Evolutionary conservation across 1,140 invertebrate species (phyloP), one percentile per base, ranked within the genome.

Genomic region (Tenebrio molitor): DNA sequence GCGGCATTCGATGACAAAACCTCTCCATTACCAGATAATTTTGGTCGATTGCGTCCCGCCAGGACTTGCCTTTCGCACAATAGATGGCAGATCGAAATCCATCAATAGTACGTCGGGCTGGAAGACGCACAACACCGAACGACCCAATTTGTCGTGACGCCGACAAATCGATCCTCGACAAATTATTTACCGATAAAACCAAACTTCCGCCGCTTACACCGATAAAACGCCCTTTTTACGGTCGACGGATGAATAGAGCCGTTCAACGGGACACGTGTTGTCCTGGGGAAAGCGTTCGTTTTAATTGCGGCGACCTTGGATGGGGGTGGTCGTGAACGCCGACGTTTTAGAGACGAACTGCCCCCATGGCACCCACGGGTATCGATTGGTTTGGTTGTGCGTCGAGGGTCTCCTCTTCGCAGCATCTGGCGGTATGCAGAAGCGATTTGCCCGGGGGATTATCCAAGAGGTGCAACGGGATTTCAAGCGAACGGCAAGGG

Each of bases 311-410:
- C n/a, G 29, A 58, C 50, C 50, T 29, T 58, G 50, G 29, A 15
- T 29, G 12, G 12, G 29, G 21, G n/a, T n/a, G 50, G 50, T 53
- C 46, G 46, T 53, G 23, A 53, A 53, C 46, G 19, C 19, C 17
- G 46, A 53, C 23, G 19, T 53, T 53, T 25, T n/a, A n/a, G n/a
- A 53, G 46, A 53, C 46, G 46, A n/a, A 53, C 17, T 53, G 46
- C 17, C 17, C 46, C 46, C 46, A 29, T 29, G 50, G 10, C 23
- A 29, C 23, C 23, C 19, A 39, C 36, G 1, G n/a, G 29, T 58
- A 58, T 58, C 23, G 50, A 58, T 58, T 23, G 36, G 36, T 39
- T n/a, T n/a, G n/a, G n/a, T 39, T 8, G 12, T 39, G 5, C 36
- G 36, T 39, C 12, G 36, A 12, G 36, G 36, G 12, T 39, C 36